phyloP scores from a whole-genome alignment of 2,113 vertebrate genomes.

The Tachycineta bicolor region DNA sequence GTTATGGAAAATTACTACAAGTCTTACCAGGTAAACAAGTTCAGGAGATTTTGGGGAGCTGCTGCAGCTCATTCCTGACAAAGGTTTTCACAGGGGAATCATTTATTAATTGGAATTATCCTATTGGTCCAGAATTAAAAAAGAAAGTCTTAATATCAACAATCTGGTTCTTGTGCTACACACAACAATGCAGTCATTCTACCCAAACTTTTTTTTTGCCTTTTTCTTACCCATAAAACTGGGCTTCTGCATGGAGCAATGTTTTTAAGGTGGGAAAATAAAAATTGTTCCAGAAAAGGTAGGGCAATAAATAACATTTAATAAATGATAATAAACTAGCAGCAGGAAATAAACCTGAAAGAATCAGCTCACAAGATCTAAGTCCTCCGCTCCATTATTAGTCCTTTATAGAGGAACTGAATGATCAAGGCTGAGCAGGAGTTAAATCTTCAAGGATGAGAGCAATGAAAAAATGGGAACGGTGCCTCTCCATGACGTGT shows the following conservation, averaged over 20 bases:
- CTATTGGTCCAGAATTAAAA: neutral
- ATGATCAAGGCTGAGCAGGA: neutral
- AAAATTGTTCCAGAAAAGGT: neutral
- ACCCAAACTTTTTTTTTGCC: neutral
- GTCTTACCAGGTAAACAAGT: constrained; percentile 8
- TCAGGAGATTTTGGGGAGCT: neutral
- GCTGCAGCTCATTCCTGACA: neutral
- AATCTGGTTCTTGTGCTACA: neutral
- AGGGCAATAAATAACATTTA: neutral
- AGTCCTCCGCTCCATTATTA: neutral
- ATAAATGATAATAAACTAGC: neutral
- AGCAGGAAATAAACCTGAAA: neutral
- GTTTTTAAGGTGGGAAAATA: neutral
- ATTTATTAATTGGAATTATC: neutral
- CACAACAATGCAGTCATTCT: neutral
- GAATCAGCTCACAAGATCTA: neutral
- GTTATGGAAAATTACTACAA: constrained; percentile 30
- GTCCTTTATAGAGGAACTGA: neutral
- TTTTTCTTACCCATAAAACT: neutral
- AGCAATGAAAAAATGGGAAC: neutral
- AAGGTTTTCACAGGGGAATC: neutral
- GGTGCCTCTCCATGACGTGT: neutral
- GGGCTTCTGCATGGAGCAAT: neutral
- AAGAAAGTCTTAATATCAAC: neutral
- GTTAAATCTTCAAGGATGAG: neutral